Evolutionary conservation across 2,888 invertebrate species (phyloP), one percentile per base, ranked within the genome.

Genomic region (Chironomus tentans): DNA sequence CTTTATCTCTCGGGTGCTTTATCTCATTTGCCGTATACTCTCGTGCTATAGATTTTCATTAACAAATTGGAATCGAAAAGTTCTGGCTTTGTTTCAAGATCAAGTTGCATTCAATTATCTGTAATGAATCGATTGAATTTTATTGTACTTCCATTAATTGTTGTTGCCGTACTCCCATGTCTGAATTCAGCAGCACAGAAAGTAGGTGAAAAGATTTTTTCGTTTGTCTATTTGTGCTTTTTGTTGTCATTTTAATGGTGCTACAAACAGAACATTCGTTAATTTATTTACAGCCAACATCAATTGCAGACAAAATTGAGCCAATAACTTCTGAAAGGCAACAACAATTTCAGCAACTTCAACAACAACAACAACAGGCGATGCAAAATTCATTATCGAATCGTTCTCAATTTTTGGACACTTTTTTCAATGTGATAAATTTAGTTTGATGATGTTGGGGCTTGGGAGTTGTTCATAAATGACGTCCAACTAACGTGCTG

Each of bases 251-350:
- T 56, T 65, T 65, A 24, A n/a, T 62, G 62, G n/a, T 18, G 15
- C 3, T 21, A 65, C 18, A 21, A 65, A 24, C 22, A 65, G 18
- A 38, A 13, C 65, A 24, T 65, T 65, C 4, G 65, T 56, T 56
- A 56, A 56, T 56, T 56, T 56, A 56, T 56, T 18, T 56, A 15
- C 18, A 56, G 56, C 56, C 56, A 56, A 56, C 68, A 38, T 24
- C 71, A n/a, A 56, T 71, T 28, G 56, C 50, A n/a, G 71, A 71
- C 13, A 71, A 71, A 56, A 50, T 71, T 28, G 71, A 22, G 15
- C 71, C n/a, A 6, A 71, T 56, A 71, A 50, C 50, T 50, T 13
- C 62, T 1, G 18, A 18, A 28, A 12, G 22, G 13, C 15, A 21
- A 24, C 7, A 38, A 38, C 1, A 38, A 38, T 38, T 38, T 10